Base-by-base conservation (phyloP, 2,888 invertebrate species). In the Torymus auratus region DNA sequence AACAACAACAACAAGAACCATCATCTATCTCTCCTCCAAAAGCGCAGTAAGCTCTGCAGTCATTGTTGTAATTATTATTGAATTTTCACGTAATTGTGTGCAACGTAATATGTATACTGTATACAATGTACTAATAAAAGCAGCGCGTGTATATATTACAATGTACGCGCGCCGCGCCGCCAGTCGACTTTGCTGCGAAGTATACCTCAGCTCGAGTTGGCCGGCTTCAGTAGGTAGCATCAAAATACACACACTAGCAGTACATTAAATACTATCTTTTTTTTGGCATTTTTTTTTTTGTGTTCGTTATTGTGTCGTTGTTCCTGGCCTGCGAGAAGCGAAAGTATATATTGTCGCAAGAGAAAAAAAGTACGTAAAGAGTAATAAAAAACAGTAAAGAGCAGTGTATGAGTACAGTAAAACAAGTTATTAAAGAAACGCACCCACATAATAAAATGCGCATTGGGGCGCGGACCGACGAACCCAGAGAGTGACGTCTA, bases 141-240 rank as follows among this genome's bases (percentile, higher is more conserved):
- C 74, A 75, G 55, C 55, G 71, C 76, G 41, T 41, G 41, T 41
- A 41, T 41, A 41, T 41, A 41, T 41, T 41, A 41, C 7, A 41
- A 7, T 41, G 7, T 41, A 41, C 41, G 41, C 41, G 41, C 7
- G 41, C 41, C 7, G 28, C 28, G 41, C 41, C 7, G 73, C 69
- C 73, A 82, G 74, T 78, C 67, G 55, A 77, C 60, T 82, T 82
- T 82, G 83, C 82, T 82, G 77, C 84, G 81, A 83, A 83, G 82
- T 83, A 76, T 82, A 85, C 83, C 84, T 82, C 74, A 83, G 41
- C 82, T 83, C 83, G 84, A 80, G 70, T 82, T 82, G 79, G 80
- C 82, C 80, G 77, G 81, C 73, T 78, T 71, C 77, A 83, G 80
- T 84, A 84, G 84, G 76, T 85, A 85, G 83, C 79, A 41, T 41